Percentiles rank a stretch among this genome's conserved stretches.
phyloP scores from a whole-genome alignment of 2,888 invertebrate species.

The Eupeodes latifasciatus region DNA sequence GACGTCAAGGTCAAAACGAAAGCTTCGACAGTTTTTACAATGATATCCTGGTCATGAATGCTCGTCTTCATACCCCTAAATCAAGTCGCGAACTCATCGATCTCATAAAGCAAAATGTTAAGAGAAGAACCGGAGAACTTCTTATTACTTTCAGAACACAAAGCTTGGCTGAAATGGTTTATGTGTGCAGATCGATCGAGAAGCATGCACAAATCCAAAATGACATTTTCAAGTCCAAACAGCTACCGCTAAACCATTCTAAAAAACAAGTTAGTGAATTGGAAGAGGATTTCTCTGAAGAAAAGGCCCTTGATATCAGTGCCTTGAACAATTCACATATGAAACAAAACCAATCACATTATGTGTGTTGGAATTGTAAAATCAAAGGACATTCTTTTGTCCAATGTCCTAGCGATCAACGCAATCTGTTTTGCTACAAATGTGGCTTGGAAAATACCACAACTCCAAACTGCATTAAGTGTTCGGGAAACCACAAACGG shows the following conservation, averaged over 20 bases:
- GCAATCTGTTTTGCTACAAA: too few species aligned
- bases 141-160: neutral
- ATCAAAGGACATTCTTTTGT: neutral
- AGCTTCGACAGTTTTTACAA: constrained; percentile 15
- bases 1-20: constrained; percentile 1
- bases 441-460: too few species aligned
- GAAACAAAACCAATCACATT: neutral
- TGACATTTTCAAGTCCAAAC: neutral
- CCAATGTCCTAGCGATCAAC: too few species aligned
- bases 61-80: neutral
- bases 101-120: neutral
- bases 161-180: neutral
- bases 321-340: neutral
- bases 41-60: neutral
- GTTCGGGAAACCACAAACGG: too few species aligned
- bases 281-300: neutral
- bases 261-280: neutral
- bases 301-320: neutral
- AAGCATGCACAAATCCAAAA: neutral
- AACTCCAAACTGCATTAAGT: too few species aligned
- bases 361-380: constrained; percentile 26
- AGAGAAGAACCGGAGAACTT: neutral
- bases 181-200: constrained; percentile 1
- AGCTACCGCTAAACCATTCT: neutral
- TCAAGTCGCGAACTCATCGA: neutral